Conservation (phyloP, 2,888 invertebrate species). For the Ormyrus nitidulus region DNA sequence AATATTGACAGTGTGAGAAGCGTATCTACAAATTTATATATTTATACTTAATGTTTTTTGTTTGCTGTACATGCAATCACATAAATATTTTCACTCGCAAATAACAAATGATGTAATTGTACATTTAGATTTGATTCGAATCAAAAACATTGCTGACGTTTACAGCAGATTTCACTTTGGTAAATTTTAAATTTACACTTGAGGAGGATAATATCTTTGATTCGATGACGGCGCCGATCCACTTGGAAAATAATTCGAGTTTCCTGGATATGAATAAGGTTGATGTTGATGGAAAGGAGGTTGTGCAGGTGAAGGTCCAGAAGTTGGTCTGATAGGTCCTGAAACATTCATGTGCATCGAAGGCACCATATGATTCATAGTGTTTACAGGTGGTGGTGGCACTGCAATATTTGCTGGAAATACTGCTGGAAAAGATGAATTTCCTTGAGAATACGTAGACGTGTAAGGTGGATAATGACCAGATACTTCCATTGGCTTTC, state of each 20-base stretch:
- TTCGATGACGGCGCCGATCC: conserved; percentile 67
- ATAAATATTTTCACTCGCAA: conserved; percentile 4
- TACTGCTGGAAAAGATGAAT: conserved; percentile 69
- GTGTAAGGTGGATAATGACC: conserved; percentile 69
- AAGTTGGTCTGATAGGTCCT: conserved; percentile 62
- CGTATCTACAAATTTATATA: no score
- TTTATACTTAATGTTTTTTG: not conserved
- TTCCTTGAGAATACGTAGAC: conserved; percentile 65
- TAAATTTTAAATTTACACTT: conserved; percentile 60
- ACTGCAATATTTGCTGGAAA: conserved; percentile 72
- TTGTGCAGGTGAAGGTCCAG: conserved; percentile 62
- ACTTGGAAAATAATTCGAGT: conserved; percentile 68
- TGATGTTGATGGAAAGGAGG: conserved; percentile 63
- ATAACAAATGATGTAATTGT: conserved; percentile 12
- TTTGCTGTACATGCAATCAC: conserved; percentile 2
- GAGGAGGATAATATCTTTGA: conserved; percentile 70
- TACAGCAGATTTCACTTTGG: not conserved
- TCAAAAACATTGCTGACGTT: no score
- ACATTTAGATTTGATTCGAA: conserved; percentile 17
- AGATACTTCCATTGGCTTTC: conserved; percentile 67
- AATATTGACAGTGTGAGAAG: no score
- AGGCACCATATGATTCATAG: conserved; percentile 70
- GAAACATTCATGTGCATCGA: conserved; percentile 51
- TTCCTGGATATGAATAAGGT: conserved; percentile 70
- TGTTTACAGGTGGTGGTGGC: conserved; percentile 71